Base-by-base conservation (phyloP, 2,888 invertebrate genomes). In the Acanthosepion pharaonis region DNA sequence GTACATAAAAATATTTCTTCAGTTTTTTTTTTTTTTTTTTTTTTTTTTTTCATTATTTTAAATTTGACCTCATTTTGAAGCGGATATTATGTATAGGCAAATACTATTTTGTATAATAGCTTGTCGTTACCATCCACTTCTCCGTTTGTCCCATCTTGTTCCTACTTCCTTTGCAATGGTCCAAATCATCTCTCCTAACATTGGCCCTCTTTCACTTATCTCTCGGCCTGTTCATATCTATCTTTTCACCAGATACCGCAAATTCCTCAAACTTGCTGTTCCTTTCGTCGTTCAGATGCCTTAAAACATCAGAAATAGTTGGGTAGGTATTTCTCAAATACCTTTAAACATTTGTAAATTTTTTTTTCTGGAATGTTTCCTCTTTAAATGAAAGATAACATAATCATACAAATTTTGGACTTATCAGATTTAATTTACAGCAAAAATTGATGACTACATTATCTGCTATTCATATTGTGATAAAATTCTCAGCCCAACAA, bases 231-330 rank as follows among this genome's bases (percentile, higher is more conserved):
- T 51, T 49, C 92, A 51, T 49, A 25, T 92, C 49, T 92, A 9
- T 92, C 51, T 92, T 25, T 51, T 51, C 92, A 92, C 51, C 51
- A 49, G 49, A 51, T 92, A 28, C 51, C 28, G 51, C 92, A 92
- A 51, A 92, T 92, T 28, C 92, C 92, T 92, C 92, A 92, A 92
- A 51, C 92, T 51, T 92, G 92, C 92, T 92, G 92, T 92, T 48
- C 92, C 92, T 92, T 92, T 51, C 92, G 92, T 48, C 92, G 92
- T 92, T 92, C 92, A 92, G 92, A 51, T 92, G 92, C 49, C 49
- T 92, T 92, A 51, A 92, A 92, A 92, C 92, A 92, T 92, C 92
- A 49, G 51, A 92, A 92, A 51, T 92, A 92, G 49, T 49, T 92
- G 92, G 92, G 92, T 92, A 92, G 49, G 92, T 92, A 92, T 51